Evolutionary conservation across 1,140 invertebrate species (phyloP).

Genomic region (Cephus cinctus): DNA sequence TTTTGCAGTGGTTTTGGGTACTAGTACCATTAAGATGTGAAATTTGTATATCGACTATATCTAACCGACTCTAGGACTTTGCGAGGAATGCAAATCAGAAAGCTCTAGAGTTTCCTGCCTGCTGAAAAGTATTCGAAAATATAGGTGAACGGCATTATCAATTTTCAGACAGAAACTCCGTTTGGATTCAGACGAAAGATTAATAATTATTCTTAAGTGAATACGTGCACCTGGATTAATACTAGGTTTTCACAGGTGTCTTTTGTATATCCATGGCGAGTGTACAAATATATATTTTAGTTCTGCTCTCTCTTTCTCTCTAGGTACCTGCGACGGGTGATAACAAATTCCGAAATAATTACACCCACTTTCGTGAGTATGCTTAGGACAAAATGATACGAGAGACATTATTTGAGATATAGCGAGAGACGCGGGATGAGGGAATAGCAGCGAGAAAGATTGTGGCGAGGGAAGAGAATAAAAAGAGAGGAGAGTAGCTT

Average conservation of each 20-base stretch:
- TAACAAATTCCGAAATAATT: constrained; percentile 51
- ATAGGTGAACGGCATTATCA: too few species aligned
- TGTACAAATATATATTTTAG: constrained; percentile 48
- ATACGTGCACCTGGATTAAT: too few species aligned
- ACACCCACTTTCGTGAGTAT: constrained; percentile 31
- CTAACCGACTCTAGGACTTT: too few species aligned
- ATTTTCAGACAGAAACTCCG: too few species aligned
- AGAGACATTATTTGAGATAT: constrained; percentile 22
- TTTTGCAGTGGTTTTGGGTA: too few species aligned
- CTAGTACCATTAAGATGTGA: too few species aligned
- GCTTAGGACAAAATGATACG: constrained; percentile 33
- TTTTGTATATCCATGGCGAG: constrained; percentile 33
- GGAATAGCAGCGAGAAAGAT: constrained; percentile 21
- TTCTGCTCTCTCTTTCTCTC: constrained; percentile 41
- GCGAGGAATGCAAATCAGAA: too few species aligned
- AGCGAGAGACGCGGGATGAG: constrained; percentile 28
- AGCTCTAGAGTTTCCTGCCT: too few species aligned
- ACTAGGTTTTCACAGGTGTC: constrained; percentile 32
- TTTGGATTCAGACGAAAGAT: too few species aligned
- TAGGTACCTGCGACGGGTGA: constrained; percentile 30
- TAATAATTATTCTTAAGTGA: too few species aligned
- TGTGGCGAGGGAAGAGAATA: neutral
- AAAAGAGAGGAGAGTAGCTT: constrained; percentile 14
- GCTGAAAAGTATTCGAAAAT: too few species aligned
- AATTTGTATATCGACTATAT: too few species aligned